A percentile compares a stretch with the other conserved stretches of the same genome.
phyloP scores from a whole-genome alignment of 2,113 vertebrate species.

The Harpagus bidentatus region DNA sequence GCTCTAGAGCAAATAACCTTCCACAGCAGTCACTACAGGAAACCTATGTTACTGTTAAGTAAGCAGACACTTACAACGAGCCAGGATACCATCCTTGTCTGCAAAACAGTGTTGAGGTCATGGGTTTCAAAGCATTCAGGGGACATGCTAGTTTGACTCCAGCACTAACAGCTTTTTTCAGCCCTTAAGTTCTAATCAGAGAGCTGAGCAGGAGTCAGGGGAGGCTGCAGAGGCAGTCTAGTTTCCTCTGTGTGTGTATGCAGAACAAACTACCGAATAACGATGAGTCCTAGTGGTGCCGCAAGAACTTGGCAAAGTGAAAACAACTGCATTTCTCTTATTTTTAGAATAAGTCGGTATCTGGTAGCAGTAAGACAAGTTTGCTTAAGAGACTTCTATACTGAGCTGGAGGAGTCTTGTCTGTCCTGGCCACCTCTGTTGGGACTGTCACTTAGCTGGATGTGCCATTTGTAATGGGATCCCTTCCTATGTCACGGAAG shows the following conservation, averaged over 20 bases:
- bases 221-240: not conserved
- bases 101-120: not conserved
- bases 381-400: not conserved
- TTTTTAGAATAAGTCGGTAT: not conserved
- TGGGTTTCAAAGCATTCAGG: not conserved
- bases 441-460: not conserved
- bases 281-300: rapidly evolving
- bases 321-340: rapidly evolving
- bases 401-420: not conserved
- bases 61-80: not conserved
- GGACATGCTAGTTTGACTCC: not conserved
- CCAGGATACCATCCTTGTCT: not conserved
- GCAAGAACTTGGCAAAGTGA: not conserved
- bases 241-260: not conserved
- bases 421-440: not conserved
- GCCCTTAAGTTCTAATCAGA: too few relatives aligned
- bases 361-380: not conserved
- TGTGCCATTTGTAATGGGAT: not conserved
- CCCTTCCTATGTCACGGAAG: not conserved
- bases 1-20: not conserved
- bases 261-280: not conserved
- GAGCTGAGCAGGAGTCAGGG: not conserved
- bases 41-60: not conserved
- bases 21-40: not conserved
- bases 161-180: not conserved